These are phyloP conservation scores for Menidia menidia DNA, from an alignment of 2,797 vertebrate genomes.

Conservation along the genomic window DNA sequence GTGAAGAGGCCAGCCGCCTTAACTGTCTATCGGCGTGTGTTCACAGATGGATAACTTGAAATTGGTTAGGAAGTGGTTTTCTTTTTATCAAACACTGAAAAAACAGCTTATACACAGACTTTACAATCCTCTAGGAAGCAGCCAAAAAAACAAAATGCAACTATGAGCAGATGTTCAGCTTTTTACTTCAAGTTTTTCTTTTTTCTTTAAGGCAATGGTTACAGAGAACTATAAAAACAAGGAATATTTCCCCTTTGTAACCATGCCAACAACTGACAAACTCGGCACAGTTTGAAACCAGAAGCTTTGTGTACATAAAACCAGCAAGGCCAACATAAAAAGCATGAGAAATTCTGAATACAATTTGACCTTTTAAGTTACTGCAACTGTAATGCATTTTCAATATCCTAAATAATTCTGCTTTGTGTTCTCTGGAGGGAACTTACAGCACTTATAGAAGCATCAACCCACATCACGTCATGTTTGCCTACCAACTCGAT, in stretches of 20 bases:
- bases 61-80: constrained; percentile 30
- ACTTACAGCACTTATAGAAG: constrained; percentile 26
- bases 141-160: constrained; percentile 69
- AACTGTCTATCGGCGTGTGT: constrained; percentile 6
- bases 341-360: constrained; percentile 67
- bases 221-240: constrained; percentile 13
- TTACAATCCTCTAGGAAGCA: constrained; percentile 47
- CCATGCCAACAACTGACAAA: constrained; percentile 63
- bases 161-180: constrained; percentile 48
- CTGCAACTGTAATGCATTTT: constrained; percentile 51
- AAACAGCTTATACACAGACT: constrained; percentile 36
- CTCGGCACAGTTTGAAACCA: constrained; percentile 64
- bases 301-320: constrained; percentile 69
- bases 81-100: constrained; percentile 37
- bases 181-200: background rate
- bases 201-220: constrained; percentile 20
- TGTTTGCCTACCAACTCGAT: constrained; percentile 28
- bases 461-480: constrained; percentile 25
- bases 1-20: constrained; percentile 12
- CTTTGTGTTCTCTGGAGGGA: constrained; percentile 41
- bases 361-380: constrained; percentile 64
- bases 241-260: constrained; percentile 52
- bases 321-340: constrained; percentile 60
- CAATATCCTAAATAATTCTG: constrained; percentile 62
- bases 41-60: constrained; percentile 36